phyloP scores from a whole-genome alignment of 2,113 vertebrate species.

The Penelope pileata region DNA sequence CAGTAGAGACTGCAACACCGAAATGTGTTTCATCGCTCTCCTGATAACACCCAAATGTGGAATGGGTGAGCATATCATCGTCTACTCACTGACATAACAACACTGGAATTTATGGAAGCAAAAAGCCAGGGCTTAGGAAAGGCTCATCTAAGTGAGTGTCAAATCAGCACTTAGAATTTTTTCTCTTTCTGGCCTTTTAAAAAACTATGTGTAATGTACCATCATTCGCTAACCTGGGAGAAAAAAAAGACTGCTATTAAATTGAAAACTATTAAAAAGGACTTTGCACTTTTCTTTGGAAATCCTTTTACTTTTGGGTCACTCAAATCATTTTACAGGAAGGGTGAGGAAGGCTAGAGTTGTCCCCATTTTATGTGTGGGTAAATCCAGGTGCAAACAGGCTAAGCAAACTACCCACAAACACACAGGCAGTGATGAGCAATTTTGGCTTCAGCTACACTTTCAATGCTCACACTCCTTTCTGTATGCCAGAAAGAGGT shows the following conservation, averaged over 20 bases:
- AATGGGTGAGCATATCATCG: slow-evolving; percentile 47
- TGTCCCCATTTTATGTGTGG: not conserved
- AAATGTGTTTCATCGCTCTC: slow-evolving; percentile 83
- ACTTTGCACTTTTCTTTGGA: not conserved
- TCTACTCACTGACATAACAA: slow-evolving; percentile 19
- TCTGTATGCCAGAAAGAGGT: not conserved
- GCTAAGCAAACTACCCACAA: not conserved
- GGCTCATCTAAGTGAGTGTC: not conserved
- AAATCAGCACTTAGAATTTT: slow-evolving; percentile 27
- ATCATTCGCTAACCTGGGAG: not conserved
- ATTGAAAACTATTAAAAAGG: not conserved
- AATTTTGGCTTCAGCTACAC: not conserved
- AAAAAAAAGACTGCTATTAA: not conserved
- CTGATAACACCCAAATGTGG: slow-evolving; percentile 28
- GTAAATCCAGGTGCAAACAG: not conserved
- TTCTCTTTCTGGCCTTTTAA: not conserved
- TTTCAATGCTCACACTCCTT: not conserved
- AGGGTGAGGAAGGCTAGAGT: not conserved
- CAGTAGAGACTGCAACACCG: slow-evolving; percentile 80
- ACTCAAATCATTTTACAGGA: not conserved
- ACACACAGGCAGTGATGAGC: not conserved
- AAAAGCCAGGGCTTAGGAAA: not conserved
- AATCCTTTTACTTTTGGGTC: not conserved
- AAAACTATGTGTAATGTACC: not conserved
- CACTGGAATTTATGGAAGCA: slow-evolving; percentile 28